Evolutionary conservation across 35 echinoderm and acorn worm species (phyloP), one percentile per base, ranked within the genome.

Genomic region (Holothuria glaberrima): DNA sequence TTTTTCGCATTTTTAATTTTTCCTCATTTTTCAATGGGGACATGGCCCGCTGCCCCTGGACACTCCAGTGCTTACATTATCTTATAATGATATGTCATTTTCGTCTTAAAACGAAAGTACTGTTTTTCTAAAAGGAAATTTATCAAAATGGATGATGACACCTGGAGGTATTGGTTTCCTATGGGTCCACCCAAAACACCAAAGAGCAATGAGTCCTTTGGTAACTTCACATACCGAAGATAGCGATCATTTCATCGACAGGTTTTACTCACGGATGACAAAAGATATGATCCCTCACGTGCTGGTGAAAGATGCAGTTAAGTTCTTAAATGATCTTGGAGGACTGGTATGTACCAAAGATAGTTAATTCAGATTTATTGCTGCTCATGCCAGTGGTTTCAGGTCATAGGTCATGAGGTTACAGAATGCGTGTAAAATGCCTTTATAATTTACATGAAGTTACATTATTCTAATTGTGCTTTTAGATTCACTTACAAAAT

Each of bases 111-210:
- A n/a, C 25, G 20, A 30, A 27, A 22, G 22, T 78, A 4, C 30
- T 82, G 44, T 25, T 82, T 24, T 63, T 14, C 45, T 30, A 9
- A 17, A 72, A 90, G 88, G 88, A 30, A 90, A 78, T 44, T 44
- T 90, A 61, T 76, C 48, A 20, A 90, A 90, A 62, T 90, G 88
- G 88, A 7, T 90, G 71, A 59, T 77, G 35, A 64, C 31, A 9
- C 71, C 88, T 0, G 19, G 57, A 4, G 58, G 88, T 0, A 44
- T 48, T 50, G 88, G 41, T 10, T 90, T 90, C 61, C 71, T 90
- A 10, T 90, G 88, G 88, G 72, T 90, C 21, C 69, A 90, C n/a
- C 88, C 88, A 38, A 80, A 90, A 27, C 88, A 90, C 58, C 70
- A 80, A 27, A 12, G 24, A 20, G 60, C 21, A 9, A 60, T 80